Conservation (phyloP, 2,113 vertebrate species). For the Leuciscus idus region DNA sequence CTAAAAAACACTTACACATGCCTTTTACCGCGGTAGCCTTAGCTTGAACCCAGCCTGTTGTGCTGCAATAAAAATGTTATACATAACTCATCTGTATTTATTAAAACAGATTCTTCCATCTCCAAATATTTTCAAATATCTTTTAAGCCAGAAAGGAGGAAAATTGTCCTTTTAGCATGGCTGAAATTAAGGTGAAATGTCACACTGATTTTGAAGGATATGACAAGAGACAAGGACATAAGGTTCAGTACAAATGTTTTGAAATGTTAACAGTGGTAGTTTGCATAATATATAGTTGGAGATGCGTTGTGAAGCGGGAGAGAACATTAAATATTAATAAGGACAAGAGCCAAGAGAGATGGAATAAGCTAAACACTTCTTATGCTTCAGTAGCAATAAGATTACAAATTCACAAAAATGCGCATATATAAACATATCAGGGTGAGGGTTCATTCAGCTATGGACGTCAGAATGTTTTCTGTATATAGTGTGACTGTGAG, state of each 20-base stretch:
- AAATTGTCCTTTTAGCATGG: not conserved
- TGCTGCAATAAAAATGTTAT: conserved; percentile 29
- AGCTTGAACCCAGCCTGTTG: conserved; percentile 22
- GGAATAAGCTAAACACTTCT: conserved; percentile 27
- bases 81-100: not conserved
- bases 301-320: not conserved
- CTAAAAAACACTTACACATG: not conserved
- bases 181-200: not conserved
- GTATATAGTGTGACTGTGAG: not conserved
- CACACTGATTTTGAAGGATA: conserved; percentile 2
- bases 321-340: conserved; percentile 35
- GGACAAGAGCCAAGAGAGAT: conserved; percentile 31
- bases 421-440: conserved; percentile 17
- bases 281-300: conserved; percentile 29
- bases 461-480: not conserved
- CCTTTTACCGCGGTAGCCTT: not conserved
- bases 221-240: conserved; percentile 16
- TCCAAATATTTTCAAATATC: not conserved
- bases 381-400: not conserved
- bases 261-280: conserved; percentile 29
- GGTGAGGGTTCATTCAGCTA: not conserved
- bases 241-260: not conserved
- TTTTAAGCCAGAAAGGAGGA: not conserved
- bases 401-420: conserved; percentile 35
- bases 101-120: conserved; percentile 5